Percentiles rank a stretch among this genome's conserved stretches.
Conservation (phyloP, 2,113 vertebrate species). For the Apaloderma vittatum region DNA sequence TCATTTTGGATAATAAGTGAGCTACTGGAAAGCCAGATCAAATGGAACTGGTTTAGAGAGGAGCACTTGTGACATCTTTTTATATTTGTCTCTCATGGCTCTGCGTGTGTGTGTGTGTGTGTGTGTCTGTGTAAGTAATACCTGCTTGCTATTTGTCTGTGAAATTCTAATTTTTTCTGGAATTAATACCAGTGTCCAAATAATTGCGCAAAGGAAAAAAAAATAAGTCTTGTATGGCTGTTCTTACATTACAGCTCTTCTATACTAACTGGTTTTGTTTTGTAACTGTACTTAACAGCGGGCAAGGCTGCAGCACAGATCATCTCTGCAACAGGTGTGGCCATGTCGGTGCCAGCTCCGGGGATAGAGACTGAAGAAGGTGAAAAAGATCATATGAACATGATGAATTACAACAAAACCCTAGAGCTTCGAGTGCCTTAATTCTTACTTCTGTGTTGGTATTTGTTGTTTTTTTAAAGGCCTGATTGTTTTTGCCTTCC, state of each 20-base stretch:
- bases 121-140: background rate
- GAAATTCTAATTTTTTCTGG: background rate
- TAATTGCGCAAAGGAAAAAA: background rate
- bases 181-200: background rate
- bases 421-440: slow-evolving; percentile 26
- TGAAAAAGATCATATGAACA: slow-evolving; percentile 29
- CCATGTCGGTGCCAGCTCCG: slow-evolving; percentile 87
- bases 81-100: accelerated
- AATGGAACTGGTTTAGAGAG: background rate
- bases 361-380: slow-evolving; percentile 80
- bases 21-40: background rate
- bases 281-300: slow-evolving; percentile 76
- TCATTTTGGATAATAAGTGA: background rate
- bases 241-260: background rate
- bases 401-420: slow-evolving; percentile 4
- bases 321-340: slow-evolving; percentile 92
- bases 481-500: background rate
- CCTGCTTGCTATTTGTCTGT: background rate
- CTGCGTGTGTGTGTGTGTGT: background rate
- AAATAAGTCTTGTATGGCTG: background rate
- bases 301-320: slow-evolving; percentile 90
- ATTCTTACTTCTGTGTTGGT: background rate
- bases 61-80: background rate
- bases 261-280: background rate
- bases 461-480: background rate